Percentiles rank a stretch among this genome's conserved stretches.
These are phyloP conservation scores for Empidonax traillii DNA, from an alignment of 2,113 vertebrate genomes.

Conservation along the genomic window DNA sequence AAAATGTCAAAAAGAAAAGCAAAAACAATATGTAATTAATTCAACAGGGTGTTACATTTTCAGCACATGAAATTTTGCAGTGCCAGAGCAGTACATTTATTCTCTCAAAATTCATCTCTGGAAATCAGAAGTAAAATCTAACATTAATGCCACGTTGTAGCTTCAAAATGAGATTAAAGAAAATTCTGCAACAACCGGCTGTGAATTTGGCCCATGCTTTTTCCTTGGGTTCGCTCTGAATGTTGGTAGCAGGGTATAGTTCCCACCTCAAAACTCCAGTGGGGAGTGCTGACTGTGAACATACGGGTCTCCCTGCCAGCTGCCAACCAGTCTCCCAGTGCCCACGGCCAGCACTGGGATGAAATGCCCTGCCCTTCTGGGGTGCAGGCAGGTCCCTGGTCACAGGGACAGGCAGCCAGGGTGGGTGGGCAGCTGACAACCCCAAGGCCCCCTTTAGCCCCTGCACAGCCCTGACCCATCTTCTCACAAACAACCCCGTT, in stretches of 20 bases:
- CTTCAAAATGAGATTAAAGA: background rate
- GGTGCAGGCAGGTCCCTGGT: background rate
- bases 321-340: accelerated
- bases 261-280: background rate
- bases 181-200: accelerated
- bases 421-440: accelerated
- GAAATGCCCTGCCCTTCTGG: background rate
- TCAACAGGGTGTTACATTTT: background rate
- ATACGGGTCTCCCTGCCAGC: background rate
- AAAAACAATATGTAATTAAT: background rate
- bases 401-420: background rate
- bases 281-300: accelerated
- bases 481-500: background rate
- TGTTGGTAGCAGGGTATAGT: background rate
- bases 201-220: background rate
- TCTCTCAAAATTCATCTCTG: background rate
- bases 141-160: background rate
- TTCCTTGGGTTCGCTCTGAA: background rate
- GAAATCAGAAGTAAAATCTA: background rate
- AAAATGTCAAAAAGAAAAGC: background rate
- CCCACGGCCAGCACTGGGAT: accelerated
- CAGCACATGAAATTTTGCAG: background rate
- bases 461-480: accelerated
- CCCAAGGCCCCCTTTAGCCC: background rate
- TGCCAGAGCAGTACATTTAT: background rate